phyloP scores from a whole-genome alignment of 2,797 vertebrate species.

The Chaetodon trifasciatus region DNA sequence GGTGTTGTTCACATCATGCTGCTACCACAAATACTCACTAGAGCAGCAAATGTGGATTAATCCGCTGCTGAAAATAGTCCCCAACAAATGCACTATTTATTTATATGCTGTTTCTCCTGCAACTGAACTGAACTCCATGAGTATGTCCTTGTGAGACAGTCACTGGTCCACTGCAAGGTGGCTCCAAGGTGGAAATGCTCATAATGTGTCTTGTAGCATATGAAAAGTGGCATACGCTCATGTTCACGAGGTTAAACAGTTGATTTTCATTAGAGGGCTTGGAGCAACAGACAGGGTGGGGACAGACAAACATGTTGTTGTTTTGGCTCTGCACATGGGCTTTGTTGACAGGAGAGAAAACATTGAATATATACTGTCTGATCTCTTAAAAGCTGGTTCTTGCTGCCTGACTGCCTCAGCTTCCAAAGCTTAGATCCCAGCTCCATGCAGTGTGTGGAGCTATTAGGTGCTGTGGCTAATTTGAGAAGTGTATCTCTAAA shows the following conservation, averaged over 20 bases:
- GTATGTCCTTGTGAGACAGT: background rate
- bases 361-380: background rate
- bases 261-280: background rate
- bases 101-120: no score
- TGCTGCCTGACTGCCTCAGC: no score
- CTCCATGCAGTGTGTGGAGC: background rate
- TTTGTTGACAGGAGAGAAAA: background rate
- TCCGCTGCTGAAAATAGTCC: background rate
- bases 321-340: background rate
- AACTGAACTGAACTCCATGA: no score
- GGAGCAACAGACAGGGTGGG: background rate
- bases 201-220: no score
- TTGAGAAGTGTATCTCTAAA: slow-evolving; percentile 2
- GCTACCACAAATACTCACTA: background rate
- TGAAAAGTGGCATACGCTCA: no score
- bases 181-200: no score
- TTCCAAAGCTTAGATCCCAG: background rate
- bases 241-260: background rate
- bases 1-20: background rate
- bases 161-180: no score
- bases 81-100: background rate
- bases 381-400: background rate
- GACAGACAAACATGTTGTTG: background rate
- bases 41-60: background rate
- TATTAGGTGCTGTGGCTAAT: background rate